Percentiles rank a stretch among this genome's conserved stretches.
phyloP scores from a whole-genome alignment of 2,113 vertebrate genomes.

The Nannospalax galili region DNA sequence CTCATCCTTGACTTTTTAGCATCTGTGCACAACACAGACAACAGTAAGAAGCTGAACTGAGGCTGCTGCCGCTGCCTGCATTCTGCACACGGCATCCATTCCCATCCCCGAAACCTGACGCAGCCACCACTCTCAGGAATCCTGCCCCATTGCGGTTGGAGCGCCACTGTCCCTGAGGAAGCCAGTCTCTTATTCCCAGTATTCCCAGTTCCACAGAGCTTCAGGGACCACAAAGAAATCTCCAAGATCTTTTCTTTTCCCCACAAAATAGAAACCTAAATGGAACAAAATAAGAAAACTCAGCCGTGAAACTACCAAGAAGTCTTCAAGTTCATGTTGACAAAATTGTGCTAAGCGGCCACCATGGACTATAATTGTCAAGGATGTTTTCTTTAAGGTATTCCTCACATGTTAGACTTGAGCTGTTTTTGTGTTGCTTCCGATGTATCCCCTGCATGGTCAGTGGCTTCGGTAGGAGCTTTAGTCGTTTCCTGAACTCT shows the following conservation, averaged over 20 bases:
- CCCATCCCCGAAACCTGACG: constrained; percentile 71
- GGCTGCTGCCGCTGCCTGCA: neutral
- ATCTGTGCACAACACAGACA: constrained; percentile 86
- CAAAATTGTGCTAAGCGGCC: constrained; percentile 40
- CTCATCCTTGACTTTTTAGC: constrained; percentile 92
- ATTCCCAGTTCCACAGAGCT: constrained; percentile 72
- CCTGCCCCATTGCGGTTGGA: constrained; percentile 72
- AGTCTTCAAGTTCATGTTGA: constrained; percentile 61
- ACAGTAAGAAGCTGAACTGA: constrained; percentile 91
- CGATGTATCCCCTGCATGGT: constrained; percentile 79
- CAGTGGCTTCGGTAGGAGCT: constrained; percentile 70
- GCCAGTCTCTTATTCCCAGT: constrained; percentile 67
- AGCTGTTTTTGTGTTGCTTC: constrained; percentile 71
- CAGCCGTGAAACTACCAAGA: constrained; percentile 62
- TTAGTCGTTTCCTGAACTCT: constrained; percentile 55
- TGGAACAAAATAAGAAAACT: constrained; percentile 69
- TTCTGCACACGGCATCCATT: neutral
- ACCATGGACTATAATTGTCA: constrained; percentile 26
- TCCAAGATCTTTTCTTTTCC: constrained; percentile 73
- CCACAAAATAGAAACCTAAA: constrained; percentile 72
- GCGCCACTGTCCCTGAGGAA: constrained; percentile 86
- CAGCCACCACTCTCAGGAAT: constrained; percentile 87
- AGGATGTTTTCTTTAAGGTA: constrained; percentile 73
- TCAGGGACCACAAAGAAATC: constrained; percentile 63
- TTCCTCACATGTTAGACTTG: constrained; percentile 48